These are phyloP conservation scores for Tridacna crocea DNA, from an alignment of 2,888 invertebrate genomes.

Conservation along the genomic window DNA sequence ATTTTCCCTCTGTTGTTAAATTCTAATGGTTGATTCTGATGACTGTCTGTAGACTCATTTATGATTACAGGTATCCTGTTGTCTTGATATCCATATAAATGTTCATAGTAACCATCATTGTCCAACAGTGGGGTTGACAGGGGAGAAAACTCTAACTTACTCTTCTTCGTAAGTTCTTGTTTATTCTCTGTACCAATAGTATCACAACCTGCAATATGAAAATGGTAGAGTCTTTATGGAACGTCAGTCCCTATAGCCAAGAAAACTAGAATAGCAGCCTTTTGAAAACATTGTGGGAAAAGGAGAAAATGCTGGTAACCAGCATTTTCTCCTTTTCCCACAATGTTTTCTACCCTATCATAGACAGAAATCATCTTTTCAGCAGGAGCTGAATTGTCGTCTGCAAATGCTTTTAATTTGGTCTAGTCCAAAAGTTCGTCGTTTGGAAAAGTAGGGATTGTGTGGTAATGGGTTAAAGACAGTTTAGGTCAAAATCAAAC, in stretches of 20 bases:
- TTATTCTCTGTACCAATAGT: not conserved
- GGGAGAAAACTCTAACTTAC: constrained; percentile 24
- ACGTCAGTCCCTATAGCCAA: not conserved
- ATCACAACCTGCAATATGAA: not conserved
- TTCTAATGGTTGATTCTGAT: not conserved
- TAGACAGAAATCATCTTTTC: too few relatives aligned
- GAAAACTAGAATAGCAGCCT: too few relatives aligned
- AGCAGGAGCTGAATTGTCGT: too few relatives aligned
- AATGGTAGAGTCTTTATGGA: not conserved
- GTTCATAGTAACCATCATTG: constrained; percentile 40
- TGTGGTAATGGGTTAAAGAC: too few relatives aligned
- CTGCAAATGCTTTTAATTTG: too few relatives aligned
- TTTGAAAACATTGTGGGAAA: too few relatives aligned
- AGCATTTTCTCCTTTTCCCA: too few relatives aligned
- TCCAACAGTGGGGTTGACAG: constrained; percentile 66
- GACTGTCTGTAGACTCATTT: not conserved
- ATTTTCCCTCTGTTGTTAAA: not conserved
- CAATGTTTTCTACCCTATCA: too few relatives aligned
- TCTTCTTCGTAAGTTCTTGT: not conserved
- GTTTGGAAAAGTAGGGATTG: too few relatives aligned
- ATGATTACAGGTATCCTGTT: not conserved
- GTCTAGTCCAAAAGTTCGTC: too few relatives aligned
- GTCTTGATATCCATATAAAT: constrained; percentile 61
- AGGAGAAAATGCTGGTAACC: too few relatives aligned
- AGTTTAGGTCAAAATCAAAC: too few relatives aligned